These are phyloP conservation scores for Sminthopsis crassicaudata DNA, from an alignment of 2,113 vertebrate species.

Conservation along the genomic window DNA sequence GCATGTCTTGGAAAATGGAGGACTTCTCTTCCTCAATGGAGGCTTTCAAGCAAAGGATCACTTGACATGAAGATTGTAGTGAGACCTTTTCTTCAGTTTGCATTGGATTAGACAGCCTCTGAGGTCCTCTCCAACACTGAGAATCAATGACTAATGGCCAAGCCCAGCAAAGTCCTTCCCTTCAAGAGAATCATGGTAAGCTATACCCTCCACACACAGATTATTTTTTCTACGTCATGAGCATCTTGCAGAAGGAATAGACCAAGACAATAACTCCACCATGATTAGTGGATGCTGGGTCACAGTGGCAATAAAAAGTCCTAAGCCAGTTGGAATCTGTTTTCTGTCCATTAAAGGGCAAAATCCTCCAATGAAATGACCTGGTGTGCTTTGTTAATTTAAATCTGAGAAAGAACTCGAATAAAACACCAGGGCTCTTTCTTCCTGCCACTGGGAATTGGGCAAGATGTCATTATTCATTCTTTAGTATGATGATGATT, in stretches of 20 bases:
- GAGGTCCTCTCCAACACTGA: background rate
- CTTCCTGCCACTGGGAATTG: conserved; percentile 34
- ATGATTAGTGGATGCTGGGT: conserved; percentile 81
- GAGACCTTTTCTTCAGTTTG: too few species aligned
- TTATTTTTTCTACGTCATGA: conserved; percentile 82
- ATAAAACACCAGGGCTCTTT: conserved; percentile 64
- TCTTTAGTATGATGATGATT: conserved; percentile 9
- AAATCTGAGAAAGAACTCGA: conserved; percentile 76
- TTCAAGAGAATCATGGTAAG: background rate
- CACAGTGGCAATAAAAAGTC: conserved; percentile 78
- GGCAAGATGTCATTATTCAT: conserved; percentile 59
- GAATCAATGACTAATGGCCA: background rate
- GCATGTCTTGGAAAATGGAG: background rate
- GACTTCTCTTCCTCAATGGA: background rate
- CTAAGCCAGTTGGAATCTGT: conserved; percentile 85
- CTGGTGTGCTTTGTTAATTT: conserved; percentile 83
- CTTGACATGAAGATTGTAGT: background rate
- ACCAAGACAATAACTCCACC: conserved; percentile 75
- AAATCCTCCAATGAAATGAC: conserved; percentile 83
- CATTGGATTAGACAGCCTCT: background rate
- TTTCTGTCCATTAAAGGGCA: conserved; percentile 81
- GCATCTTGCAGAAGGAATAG: conserved; percentile 80
- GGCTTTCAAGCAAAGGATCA: background rate
- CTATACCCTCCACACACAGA: background rate
- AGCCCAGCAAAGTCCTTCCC: background rate